phyloP scores from a whole-genome alignment of 2,113 vertebrate species.

The Peromyscus polionotus region DNA sequence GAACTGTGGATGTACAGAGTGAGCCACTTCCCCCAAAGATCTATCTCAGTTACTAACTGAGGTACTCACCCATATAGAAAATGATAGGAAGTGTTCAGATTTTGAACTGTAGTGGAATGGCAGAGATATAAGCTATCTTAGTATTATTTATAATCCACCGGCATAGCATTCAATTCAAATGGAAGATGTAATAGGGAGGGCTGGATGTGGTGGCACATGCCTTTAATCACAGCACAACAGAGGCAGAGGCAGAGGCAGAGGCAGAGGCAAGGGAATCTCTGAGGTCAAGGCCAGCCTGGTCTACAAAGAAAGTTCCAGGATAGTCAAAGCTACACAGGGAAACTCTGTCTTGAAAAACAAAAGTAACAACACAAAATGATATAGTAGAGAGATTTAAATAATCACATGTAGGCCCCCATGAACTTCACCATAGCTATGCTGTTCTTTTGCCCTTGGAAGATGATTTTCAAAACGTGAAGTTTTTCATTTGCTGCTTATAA shows the following conservation, averaged over 20 bases:
- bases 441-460: neutral
- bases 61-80: neutral
- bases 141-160: neutral
- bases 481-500: constrained; percentile 33
- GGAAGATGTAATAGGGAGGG: neutral
- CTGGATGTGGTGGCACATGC: neutral
- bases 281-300: neutral
- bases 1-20: neutral
- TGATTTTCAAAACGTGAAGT: constrained; percentile 16
- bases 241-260: too few relatives aligned
- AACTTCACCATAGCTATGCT: neutral
- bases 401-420: neutral
- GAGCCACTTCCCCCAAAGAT: neutral
- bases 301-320: neutral
- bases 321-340: neutral
- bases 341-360: neutral
- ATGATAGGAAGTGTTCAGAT: neutral
- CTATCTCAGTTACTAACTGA: neutral
- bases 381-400: neutral
- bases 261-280: neutral
- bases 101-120: neutral
- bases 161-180: neutral
- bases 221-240: neutral
- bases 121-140: neutral
- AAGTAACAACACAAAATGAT: neutral